Evolutionary conservation across 1,140 invertebrate species (phyloP).

Genomic region (Gyrodactylus salaris): DNA sequence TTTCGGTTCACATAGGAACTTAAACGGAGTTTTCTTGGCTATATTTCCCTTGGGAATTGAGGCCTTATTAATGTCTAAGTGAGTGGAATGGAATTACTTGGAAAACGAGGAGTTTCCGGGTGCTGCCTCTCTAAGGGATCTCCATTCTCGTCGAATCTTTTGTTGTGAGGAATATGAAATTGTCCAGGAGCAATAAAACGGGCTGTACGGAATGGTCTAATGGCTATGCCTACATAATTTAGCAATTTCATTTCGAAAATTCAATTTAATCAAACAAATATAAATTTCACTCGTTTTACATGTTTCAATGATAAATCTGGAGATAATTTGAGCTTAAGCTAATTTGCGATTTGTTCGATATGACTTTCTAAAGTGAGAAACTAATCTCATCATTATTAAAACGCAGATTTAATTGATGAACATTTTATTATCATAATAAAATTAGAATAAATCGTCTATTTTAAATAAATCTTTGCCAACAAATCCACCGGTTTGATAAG

Average conservation of each 20-base stretch:
- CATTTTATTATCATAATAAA: no score
- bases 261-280: no score
- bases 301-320: no score
- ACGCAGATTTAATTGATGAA: no score
- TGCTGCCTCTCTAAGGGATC: background rate
- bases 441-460: no score
- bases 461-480: background rate
- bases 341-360: no score
- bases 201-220: background rate
- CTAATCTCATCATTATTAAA: no score
- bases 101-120: constrained; percentile 3
- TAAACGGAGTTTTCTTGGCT: background rate
- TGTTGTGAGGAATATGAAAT: background rate
- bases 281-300: no score
- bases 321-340: no score
- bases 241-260: background rate
- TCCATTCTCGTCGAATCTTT: constrained; percentile 1
- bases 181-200: background rate
- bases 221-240: background rate
- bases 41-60: background rate
- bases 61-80: background rate
- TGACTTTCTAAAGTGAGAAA: no score
- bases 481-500: background rate
- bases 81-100: no score
- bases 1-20: background rate